These are phyloP conservation scores for Phataginus tricuspis DNA, from an alignment of 2,797 vertebrate species.

Conservation along the genomic window DNA sequence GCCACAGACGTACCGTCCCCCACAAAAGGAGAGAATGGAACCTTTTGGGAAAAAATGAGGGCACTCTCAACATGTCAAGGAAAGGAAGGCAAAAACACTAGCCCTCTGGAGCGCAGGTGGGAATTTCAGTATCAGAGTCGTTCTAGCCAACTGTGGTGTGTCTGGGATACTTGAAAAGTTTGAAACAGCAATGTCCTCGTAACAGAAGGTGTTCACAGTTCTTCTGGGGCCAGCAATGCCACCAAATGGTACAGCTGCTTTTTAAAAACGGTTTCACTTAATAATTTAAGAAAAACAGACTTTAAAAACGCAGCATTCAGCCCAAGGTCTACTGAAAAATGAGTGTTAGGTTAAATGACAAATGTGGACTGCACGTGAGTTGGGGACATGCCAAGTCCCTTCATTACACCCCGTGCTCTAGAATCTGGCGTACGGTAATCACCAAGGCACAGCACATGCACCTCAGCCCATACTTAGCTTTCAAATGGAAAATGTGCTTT, in stretches of 20 bases:
- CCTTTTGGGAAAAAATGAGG: neutral
- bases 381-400: neutral
- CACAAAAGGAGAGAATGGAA: neutral
- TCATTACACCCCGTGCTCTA: neutral
- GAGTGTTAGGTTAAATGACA: neutral
- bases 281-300: neutral
- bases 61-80: neutral
- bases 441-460: neutral
- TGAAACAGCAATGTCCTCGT: neutral
- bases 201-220: neutral
- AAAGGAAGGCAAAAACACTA: neutral
- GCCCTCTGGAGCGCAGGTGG: neutral
- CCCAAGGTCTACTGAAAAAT: neutral
- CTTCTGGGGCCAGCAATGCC: neutral
- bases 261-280: neutral
- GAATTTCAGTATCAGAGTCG: neutral
- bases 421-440: neutral
- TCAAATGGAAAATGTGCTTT: neutral
- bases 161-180: neutral
- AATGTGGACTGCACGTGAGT: accelerated
- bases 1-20: neutral
- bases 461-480: neutral
- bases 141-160: accelerated
- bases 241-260: neutral
- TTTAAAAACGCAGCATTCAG: neutral